Conservation (phyloP, 2,888 invertebrate genomes). For the Coleophora deauratella region DNA sequence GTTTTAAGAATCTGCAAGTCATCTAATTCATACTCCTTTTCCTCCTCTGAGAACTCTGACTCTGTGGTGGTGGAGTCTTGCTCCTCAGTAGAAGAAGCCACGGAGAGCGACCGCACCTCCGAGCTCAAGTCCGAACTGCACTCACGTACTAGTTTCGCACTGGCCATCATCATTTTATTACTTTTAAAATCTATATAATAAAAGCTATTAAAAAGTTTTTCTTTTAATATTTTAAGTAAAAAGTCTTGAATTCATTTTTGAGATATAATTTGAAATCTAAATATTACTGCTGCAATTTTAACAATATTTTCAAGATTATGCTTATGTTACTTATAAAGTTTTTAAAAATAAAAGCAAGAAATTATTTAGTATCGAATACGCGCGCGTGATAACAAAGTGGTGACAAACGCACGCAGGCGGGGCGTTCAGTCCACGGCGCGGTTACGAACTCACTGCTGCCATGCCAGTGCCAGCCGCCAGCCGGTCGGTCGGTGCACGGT, state of each 20-base stretch:
- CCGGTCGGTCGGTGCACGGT: slow-evolving; percentile 8
- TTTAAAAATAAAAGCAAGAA: no score
- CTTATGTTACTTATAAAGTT: no score
- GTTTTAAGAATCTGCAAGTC: slow-evolving; percentile 91
- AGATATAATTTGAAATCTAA: no score
- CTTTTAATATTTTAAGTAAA: slow-evolving; percentile 1
- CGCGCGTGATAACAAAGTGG: slow-evolving; percentile 30
- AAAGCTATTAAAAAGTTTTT: slow-evolving; percentile 1
- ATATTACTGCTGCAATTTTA: no score
- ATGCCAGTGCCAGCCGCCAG: slow-evolving; percentile 12
- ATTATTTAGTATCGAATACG: slow-evolving; percentile 27
- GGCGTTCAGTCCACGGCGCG: slow-evolving; percentile 39
- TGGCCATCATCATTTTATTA: slow-evolving; percentile 68
- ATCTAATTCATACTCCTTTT: slow-evolving; percentile 80
- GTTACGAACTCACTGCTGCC: slow-evolving; percentile 28
- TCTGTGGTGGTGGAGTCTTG: slow-evolving; percentile 72
- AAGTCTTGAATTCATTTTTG: background rate
- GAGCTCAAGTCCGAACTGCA: slow-evolving; percentile 68
- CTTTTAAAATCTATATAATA: slow-evolving; percentile 11
- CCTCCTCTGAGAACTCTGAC: slow-evolving; percentile 73
- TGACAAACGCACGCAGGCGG: slow-evolving; percentile 15
- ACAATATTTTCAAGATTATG: no score
- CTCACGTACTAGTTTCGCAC: slow-evolving; percentile 70
- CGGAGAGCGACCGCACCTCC: slow-evolving; percentile 63
- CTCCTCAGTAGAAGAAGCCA: slow-evolving; percentile 71